Evolutionary conservation across 2,888 invertebrate genomes (phyloP), one percentile per base, ranked within the genome.

Genomic region (Harpalus rufipes): DNA sequence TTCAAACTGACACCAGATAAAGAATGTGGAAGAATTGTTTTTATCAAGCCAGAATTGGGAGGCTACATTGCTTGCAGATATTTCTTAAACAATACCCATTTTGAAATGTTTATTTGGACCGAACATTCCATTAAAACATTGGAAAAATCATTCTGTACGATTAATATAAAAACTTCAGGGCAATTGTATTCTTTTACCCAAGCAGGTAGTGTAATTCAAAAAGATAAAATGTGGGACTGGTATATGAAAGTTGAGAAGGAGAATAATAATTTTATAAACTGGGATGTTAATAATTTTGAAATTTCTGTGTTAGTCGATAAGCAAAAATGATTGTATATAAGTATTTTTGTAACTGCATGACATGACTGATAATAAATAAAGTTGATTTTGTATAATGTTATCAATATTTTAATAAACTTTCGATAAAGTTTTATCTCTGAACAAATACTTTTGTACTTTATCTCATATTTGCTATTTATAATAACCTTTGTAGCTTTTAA

Each of bases 101-200:
- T 63, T 63, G 21, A 25, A 63, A 21, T 63, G n/a, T 63, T 21
- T 63, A 25, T 63, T 8, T 63, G 63, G 63, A 63, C 21, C n/a
- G 12, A 18, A 1, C 0, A 12, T 8, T 6, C 8, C 16, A 63
- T 1, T 63, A 25, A 21, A 63, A n/a, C 2, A 21, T 25, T 63
- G n/a, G 25, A 63, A 12, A 63, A 63, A 12, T 63, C 12, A 8
- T 12, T 7, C 0, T 63, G 63, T 25, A 12, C 12, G 10, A 8
- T 63, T 21, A 25, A 21, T 8, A 25, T 63, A 63, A 63, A 25
- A 63, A 16, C 59, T 14, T n/a, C 16, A 14, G 59, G 14, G 3
- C 8, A 18, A 6, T 5, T 18, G 0, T 14, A 61, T 18, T 16
- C 18, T 14, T 61, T 18, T 16, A 12, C 10, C 5, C 16, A 25